Evolutionary conservation across 2,797 vertebrate species (phyloP).

Genomic region (Nannoperca australis): DNA sequence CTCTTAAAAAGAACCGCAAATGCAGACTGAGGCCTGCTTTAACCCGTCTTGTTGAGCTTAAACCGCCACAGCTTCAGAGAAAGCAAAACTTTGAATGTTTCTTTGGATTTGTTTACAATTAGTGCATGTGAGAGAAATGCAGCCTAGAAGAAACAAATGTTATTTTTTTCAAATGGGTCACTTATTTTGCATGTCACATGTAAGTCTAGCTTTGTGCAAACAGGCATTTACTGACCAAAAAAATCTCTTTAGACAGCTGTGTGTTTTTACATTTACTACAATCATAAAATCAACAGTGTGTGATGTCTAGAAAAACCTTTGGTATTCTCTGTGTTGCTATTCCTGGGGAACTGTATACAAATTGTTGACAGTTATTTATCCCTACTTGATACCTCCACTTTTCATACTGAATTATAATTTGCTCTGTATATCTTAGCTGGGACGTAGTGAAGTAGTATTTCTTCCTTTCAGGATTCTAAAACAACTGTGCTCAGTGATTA

Average conservation of each 20-base stretch:
- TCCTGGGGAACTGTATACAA: conserved; percentile 17
- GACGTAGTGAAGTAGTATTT: background rate
- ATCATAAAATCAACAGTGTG: conserved; percentile 6
- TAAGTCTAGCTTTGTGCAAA: conserved; percentile 4
- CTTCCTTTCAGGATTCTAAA: conserved; percentile 35
- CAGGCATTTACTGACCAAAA: background rate
- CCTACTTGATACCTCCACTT: conserved; percentile 25
- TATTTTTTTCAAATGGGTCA: background rate
- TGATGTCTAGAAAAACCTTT: conserved; percentile 20
- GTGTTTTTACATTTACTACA: conserved; percentile 30
- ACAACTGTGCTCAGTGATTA: conserved; percentile 32
- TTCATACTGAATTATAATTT: conserved; percentile 15
- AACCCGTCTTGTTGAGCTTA: conserved; percentile 41
- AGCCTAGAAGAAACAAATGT: background rate
- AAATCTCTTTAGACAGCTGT: background rate
- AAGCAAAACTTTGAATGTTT: conserved; percentile 27
- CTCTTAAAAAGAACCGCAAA: conserved; percentile 76
- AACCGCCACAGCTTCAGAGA: conserved; percentile 28
- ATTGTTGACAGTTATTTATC: conserved; percentile 23
- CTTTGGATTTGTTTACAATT: conserved; percentile 38
- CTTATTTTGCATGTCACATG: background rate
- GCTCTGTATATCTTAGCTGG: background rate
- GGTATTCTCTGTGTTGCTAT: conserved; percentile 9
- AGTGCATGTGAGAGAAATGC: background rate
- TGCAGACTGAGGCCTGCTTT: conserved; percentile 41